These are phyloP conservation scores for Ammodytes dubius DNA, from an alignment of 2,113 vertebrate species.

Conservation along the genomic window DNA sequence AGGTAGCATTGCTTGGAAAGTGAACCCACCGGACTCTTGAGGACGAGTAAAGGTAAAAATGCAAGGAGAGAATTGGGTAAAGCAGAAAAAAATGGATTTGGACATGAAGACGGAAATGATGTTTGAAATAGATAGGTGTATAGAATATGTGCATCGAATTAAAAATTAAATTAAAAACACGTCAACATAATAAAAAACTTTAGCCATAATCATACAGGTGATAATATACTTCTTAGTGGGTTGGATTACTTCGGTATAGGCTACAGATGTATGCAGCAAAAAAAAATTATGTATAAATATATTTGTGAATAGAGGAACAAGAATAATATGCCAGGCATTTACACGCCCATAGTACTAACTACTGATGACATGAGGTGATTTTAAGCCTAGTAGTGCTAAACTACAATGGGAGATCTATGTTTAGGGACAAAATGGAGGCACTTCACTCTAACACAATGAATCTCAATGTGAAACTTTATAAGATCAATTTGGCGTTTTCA, in stretches of 20 bases:
- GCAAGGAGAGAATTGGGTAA: conserved; percentile 75
- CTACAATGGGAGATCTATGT: conserved; percentile 57
- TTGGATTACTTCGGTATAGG: conserved; percentile 28
- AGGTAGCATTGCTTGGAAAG: conserved; percentile 73
- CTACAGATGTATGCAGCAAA: conserved; percentile 24
- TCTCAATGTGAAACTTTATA: conserved; percentile 58
- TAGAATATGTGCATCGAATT: conserved; percentile 46
- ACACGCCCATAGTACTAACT: conserved; percentile 26
- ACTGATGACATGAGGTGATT: conserved; percentile 48
- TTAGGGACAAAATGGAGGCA: conserved; percentile 47
- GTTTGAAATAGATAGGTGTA: conserved; percentile 63
- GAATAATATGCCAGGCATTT: conserved; percentile 15
- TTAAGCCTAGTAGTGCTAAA: conserved; percentile 41
- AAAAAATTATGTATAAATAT: conserved; percentile 20
- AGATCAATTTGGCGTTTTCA: background rate
- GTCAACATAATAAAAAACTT: conserved; percentile 13
- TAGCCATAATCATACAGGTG: conserved; percentile 29
- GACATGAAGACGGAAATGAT: conserved; percentile 74
- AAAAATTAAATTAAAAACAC: background rate
- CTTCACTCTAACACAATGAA: conserved; percentile 74
- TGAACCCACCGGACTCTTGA: conserved; percentile 74
- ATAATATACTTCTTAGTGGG: conserved; percentile 49
- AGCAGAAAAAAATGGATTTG: conserved; percentile 75
- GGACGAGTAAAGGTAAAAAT: conserved; percentile 72
- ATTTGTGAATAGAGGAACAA: conserved; percentile 20